Base-by-base conservation (phyloP, 37 sponge, comb jelly and placozoan species). In the Theonella swinhoei region DNA sequence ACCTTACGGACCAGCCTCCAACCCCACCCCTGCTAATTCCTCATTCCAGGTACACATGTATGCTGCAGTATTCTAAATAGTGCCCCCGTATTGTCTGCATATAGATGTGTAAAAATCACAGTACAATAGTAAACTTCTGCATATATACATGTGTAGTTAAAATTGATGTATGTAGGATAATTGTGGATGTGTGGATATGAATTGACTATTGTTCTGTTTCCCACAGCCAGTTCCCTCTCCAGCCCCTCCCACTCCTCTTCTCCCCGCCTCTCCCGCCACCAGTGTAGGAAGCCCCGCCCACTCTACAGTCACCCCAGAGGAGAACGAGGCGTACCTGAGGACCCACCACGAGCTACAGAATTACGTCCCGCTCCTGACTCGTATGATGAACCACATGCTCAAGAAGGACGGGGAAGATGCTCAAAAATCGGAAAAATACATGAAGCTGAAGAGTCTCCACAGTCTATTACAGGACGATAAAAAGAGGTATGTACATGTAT, bases 311-410 rank as follows among this genome's bases (percentile, higher is more conserved):
- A 76, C 83, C 40, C 83, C 88, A 1, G 88, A 88, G 47, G 88
- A 75, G 4, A 82, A 81, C 62, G 83, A 81, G 65, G 88, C 83
- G 22, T 80, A 80, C 78, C 54, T 88, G n/a, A 25, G 77, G 37
- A 88, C 81, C 73, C 64, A 81, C 41, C 76, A 67, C 19, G 88
- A 88, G 78, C 83, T 88, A 24, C 88, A 88, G 54, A 58, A 22
- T 9, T 88, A 82, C 64, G 25, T 82, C 0, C 88, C 88, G 22
- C 83, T 88, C 54, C 69, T 88, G 34, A 38, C 62, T 47, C 39
- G 78, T 35, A 77, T 80, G 88, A 76, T 88, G 23, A 71, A 59
- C 42, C 62, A 35, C 25, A 47, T 14, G 14, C 47, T 82, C 14
- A 70, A 61, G 63, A 68, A 39, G 19, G 32, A 42, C 8, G 68